Conservation (phyloP, 1,140 invertebrate species). For the Dolichoris vasculosae region DNA sequence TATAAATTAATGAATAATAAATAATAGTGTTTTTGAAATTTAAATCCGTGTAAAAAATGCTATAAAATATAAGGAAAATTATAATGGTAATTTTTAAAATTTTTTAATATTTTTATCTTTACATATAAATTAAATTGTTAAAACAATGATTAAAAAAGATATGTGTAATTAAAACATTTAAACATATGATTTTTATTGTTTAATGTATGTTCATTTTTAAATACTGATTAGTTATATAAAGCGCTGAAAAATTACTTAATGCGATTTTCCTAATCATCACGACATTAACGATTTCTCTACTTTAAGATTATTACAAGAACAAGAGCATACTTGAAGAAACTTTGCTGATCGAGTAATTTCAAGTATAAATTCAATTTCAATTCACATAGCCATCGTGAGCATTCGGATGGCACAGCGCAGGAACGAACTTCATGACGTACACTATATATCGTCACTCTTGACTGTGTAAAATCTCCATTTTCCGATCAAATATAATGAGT, state of each 20-base stretch:
- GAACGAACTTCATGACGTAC: neutral
- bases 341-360: slow-evolving; percentile 51
- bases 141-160: too few species aligned
- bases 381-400: slow-evolving; percentile 5
- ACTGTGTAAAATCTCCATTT: slow-evolving; percentile 20
- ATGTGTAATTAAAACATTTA: too few species aligned
- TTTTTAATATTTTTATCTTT: too few species aligned
- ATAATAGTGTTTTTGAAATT: too few species aligned
- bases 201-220: neutral
- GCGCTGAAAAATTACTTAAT: neutral
- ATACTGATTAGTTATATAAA: neutral
- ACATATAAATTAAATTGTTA: too few species aligned
- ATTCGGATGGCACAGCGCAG: neutral
- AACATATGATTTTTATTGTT: neutral
- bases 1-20: too few species aligned
- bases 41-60: too few species aligned
- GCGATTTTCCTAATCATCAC: neutral
- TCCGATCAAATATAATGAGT: slow-evolving; percentile 14
- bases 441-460: slow-evolving; percentile 17
- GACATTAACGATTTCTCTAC: slow-evolving; percentile 45
- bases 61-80: too few species aligned
- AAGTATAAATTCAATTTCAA: slow-evolving; percentile 49
- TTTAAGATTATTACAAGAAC: slow-evolving; percentile 42
- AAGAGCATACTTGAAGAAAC: slow-evolving; percentile 21
- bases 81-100: too few species aligned